Evolutionary conservation across 2,797 vertebrate species (phyloP), one percentile per base, ranked within the genome.

Genomic region (Chaunax sp.): DNA sequence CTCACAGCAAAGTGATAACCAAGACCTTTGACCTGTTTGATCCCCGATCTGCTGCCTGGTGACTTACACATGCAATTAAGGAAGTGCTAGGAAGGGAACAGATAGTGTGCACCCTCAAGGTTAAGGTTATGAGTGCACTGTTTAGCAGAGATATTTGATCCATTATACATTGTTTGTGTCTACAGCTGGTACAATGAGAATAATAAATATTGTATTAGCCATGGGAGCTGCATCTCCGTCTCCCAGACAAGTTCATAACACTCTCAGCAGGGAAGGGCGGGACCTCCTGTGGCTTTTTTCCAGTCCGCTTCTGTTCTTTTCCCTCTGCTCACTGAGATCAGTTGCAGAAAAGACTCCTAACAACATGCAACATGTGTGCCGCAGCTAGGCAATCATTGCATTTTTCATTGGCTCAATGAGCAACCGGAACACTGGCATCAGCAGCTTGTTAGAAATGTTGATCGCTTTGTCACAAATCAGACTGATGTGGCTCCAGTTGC

Each of bases 91-190:
- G 81, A 79, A 78, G 63, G 45, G 67, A 84, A 81, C 72, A 78
- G 74, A 81, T 47, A 64, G 45, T 33, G 51, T n/a, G 28, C 56
- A 68, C 56, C 75, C 86, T 85, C 45, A 60, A 82, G 88, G 82
- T 88, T 75, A 81, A 87, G 82, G 87, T 87, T 87, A 86, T 60
- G 64, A 85, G 65, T 82, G 60, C 5, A 44, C 79, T 80, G 82
- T 85, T 91, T 89, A 89, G 87, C 79, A 61, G 81, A 89, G 81
- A 87, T 83, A 87, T 92, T 90, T 89, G 89, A 92, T 94, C 90
- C 89, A 90, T 91, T 91, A 92, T 90, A 90, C 83, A 90, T 90
- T 87, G 83, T 91, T 90, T 89, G 82, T 89, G 88, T 92, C 87
- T 87, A 88, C 82, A 90, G 81, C 88, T 83, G 84, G 59, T 78